Base-by-base conservation (phyloP, 2,113 vertebrate species). In the Aldabrachelys gigantea region DNA sequence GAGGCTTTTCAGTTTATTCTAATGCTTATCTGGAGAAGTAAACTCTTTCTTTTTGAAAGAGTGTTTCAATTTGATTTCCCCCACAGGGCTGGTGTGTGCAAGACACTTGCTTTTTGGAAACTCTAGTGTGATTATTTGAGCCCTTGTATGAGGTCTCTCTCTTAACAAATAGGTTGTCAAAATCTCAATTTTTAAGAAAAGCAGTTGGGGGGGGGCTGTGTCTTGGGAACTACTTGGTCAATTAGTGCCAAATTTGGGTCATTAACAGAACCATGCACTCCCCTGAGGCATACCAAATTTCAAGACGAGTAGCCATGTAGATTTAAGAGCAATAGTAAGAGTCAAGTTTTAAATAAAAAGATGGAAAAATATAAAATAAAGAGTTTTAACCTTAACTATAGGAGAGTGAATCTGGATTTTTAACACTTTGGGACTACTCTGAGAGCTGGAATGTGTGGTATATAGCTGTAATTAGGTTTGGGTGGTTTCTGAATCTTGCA, bases 391-490 rank as follows among this genome's bases (percentile, higher is more conserved):
- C 13, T 62, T 35, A 62, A 62, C 59, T 62, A 35, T 72, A 38
- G n/a, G 17, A 72, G 5, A 72, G n/a, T 19, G 17, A 38, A 38
- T 38, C 65, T 72, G n/a, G 91, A 85, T 95, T 93, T 88, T 91
- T 85, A 92, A 90, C 16, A 21, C 79, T 31, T 72, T 85, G 82
- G n/a, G 4, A 89, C 91, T 95, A 76, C 88, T 89, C 81, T 93
- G 1, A 2, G 50, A 88, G 81, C n/a, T 62, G 25, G 53, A 78
- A 57, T 83, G 72, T 0, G 2, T 91, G 41, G 88, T 94, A 86
- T 80, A 80, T 80, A 92, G 29, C 52, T 96, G 87, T 95, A 92
- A 92, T 97, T 96, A 96, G 27, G 81, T 53, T 69, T 94, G 85
- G 41, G 35, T 31, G 86, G 82, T 1, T 0, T 91, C 53, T 87